phyloP scores from a whole-genome alignment of 2,888 invertebrate species.

The Archips crataeganus region DNA sequence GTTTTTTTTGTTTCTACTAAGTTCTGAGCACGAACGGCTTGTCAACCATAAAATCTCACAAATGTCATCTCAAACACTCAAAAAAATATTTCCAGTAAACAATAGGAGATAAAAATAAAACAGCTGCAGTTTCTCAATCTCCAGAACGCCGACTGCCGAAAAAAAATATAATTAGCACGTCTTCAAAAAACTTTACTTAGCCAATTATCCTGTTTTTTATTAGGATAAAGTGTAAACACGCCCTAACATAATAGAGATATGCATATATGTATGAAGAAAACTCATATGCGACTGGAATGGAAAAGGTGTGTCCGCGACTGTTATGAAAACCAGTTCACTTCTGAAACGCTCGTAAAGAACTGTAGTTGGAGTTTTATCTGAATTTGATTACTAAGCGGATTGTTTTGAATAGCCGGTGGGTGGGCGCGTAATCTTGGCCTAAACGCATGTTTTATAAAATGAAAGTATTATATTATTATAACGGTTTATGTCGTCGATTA shows the following conservation, averaged over 20 bases:
- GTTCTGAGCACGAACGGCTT: too few species aligned
- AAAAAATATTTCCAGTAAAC: too few species aligned
- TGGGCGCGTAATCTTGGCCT: constrained; percentile 26
- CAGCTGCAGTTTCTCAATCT: too few species aligned
- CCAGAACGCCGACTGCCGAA: too few species aligned
- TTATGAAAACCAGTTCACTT: constrained; percentile 13
- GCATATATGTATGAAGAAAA: constrained; percentile 36
- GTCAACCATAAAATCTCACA: too few species aligned
- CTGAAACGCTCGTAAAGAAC: constrained; percentile 4
- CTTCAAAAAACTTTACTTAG: too few species aligned
- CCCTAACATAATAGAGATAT: not conserved
- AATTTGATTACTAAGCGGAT: not conserved
- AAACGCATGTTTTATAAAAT: constrained; percentile 2
- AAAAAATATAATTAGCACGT: too few species aligned
- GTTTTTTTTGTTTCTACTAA: too few species aligned
- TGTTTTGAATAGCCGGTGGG: constrained; percentile 25
- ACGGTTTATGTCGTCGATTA: not conserved
- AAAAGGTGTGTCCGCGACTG: constrained; percentile 22
- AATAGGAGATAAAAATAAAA: too few species aligned
- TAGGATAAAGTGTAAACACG: not conserved
- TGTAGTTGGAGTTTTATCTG: constrained; percentile 14
- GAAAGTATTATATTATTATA: not conserved
- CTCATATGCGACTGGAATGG: constrained; percentile 9
- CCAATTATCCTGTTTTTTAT: too few species aligned
- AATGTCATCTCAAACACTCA: too few species aligned